Evolutionary conservation across 2,113 vertebrate genomes (phyloP).

Genomic region (Daubentonia madagascariensis): DNA sequence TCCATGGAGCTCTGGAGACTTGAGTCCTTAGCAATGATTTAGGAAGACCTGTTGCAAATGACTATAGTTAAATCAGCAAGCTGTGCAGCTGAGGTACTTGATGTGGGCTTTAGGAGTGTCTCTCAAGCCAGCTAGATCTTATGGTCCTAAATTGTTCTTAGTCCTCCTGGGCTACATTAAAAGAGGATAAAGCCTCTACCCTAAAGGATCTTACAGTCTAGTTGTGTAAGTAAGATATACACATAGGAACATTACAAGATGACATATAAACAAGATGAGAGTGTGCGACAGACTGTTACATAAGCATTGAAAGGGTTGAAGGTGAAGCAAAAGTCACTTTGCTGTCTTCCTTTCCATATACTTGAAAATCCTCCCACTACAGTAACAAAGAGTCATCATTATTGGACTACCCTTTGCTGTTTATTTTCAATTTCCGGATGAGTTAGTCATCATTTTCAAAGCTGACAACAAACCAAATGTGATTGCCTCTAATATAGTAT

Average conservation of each 20-base stretch:
- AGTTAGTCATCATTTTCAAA: constrained; percentile 25
- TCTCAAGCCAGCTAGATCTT: constrained; percentile 38
- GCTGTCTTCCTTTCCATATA: background rate
- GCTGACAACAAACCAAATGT: background rate
- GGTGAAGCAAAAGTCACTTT: background rate
- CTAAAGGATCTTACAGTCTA: constrained; percentile 12
- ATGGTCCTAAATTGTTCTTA: background rate
- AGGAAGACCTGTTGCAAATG: constrained; percentile 68
- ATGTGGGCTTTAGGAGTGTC: constrained; percentile 8
- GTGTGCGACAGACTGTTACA: background rate
- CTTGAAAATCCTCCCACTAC: background rate
- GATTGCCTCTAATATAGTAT: background rate
- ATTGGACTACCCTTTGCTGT: background rate
- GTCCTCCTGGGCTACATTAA: background rate
- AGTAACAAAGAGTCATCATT: background rate
- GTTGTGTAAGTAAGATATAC: background rate
- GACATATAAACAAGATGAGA: background rate
- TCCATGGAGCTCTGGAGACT: constrained; percentile 49
- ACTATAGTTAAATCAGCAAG: constrained; percentile 66
- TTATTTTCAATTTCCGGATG: background rate
- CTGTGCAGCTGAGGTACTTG: constrained; percentile 55
- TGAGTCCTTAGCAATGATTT: constrained; percentile 74
- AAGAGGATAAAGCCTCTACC: constrained; percentile 9
- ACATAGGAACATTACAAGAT: background rate
- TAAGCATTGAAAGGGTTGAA: background rate